Conservation (phyloP, 2,888 invertebrate species). For the Volucella bombylans region DNA sequence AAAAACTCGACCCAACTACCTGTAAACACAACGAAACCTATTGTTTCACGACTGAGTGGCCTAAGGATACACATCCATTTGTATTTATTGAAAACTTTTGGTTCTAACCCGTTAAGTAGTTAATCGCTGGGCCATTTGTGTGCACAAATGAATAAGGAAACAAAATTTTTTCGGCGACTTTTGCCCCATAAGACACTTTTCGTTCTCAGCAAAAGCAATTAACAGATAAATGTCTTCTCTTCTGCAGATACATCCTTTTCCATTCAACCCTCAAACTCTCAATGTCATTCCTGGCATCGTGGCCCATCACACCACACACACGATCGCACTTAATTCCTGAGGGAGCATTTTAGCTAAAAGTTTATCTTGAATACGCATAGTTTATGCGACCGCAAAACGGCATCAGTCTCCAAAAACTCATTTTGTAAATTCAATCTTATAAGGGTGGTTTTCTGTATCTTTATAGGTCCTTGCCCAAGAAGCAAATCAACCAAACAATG, state of each 20-base stretch:
- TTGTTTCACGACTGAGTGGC: background rate
- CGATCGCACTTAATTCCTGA: constrained; percentile 42
- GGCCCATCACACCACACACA: constrained; percentile 34
- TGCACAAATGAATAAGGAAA: background rate
- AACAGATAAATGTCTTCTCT: constrained; percentile 20
- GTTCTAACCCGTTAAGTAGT: constrained; percentile 43
- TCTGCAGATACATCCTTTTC: background rate
- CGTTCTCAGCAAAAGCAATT: constrained; percentile 15
- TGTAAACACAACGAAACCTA: background rate
- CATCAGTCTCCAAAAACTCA: constrained; percentile 47
- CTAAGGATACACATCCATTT: constrained; percentile 22
- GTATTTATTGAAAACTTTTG: constrained; percentile 10
- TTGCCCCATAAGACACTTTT: background rate
- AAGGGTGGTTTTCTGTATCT: background rate
- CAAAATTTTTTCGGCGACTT: background rate
- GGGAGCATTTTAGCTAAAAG: constrained; percentile 38
- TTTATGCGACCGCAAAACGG: constrained; percentile 55
- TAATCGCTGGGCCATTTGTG: constrained; percentile 48
- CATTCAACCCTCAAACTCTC: constrained; percentile 28
- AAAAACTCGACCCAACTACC: no score
- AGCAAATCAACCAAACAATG: constrained; percentile 39
- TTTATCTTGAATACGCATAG: constrained; percentile 64
- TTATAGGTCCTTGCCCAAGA: background rate
- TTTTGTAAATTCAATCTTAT: constrained; percentile 41
- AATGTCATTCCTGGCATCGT: background rate